Conservation (phyloP, 2,888 invertebrate species). For the Apotomis betuletana region DNA sequence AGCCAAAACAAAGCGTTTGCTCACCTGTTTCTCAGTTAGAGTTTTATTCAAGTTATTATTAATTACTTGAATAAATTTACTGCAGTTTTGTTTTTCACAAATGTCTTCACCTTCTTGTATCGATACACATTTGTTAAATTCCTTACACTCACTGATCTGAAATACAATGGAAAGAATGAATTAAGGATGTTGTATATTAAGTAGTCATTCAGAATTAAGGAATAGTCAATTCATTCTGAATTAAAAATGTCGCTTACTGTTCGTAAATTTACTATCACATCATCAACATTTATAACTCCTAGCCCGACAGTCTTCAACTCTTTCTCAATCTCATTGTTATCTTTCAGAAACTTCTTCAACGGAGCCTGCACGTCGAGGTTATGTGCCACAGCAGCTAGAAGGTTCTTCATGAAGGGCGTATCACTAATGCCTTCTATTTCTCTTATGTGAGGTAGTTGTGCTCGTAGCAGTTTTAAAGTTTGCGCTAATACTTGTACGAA, state of each 20-base stretch:
- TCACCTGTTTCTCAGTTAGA: conserved; percentile 57
- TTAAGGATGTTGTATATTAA: neutral
- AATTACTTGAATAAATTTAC: conserved; percentile 51
- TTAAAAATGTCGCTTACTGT: conserved; percentile 55
- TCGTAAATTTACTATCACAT: conserved; percentile 61
- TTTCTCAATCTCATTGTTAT: conserved; percentile 45
- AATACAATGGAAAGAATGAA: too few relatives aligned
- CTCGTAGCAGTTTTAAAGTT: conserved; percentile 60
- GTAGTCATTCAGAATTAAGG: too few relatives aligned
- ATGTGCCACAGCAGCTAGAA: conserved; percentile 59
- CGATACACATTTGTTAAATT: conserved; percentile 48
- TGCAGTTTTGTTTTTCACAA: conserved; percentile 61
- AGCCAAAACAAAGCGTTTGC: conserved; percentile 40
- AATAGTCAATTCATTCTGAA: neutral
- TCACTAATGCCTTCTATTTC: conserved; percentile 65
- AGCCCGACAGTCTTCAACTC: conserved; percentile 49
- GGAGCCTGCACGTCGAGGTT: conserved; percentile 58
- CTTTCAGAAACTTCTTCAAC: conserved; percentile 54
- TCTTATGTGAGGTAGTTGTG: conserved; percentile 67
- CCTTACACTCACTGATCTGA: conserved; percentile 49
- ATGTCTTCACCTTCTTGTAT: conserved; percentile 52
- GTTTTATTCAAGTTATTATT: conserved; percentile 56
- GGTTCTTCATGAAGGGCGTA: conserved; percentile 57
- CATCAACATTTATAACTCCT: conserved; percentile 53
- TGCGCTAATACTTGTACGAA: conserved; percentile 62